Evolutionary conservation across 2,888 invertebrate genomes (phyloP).

Genomic region (Bhutanitis thaidina): DNA sequence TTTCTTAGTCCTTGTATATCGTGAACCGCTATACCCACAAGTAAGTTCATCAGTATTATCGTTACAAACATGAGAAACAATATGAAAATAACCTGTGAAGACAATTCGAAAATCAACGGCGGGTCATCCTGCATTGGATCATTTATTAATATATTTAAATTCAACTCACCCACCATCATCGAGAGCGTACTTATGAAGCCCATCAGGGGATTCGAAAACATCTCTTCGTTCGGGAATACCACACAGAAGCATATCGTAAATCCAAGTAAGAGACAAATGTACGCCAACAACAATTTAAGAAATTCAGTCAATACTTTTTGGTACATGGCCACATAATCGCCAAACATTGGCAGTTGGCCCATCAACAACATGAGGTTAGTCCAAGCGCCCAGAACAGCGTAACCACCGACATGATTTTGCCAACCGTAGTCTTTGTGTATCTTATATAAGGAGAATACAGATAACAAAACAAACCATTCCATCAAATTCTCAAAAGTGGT

Average conservation of each 20-base stretch:
- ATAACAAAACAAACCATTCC: slow-evolving; percentile 92
- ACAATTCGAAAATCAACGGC: slow-evolving; percentile 86
- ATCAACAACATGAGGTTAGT: slow-evolving; percentile 93
- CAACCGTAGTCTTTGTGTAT: slow-evolving; percentile 89
- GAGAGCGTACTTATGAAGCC: slow-evolving; percentile 90
- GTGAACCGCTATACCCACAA: slow-evolving; percentile 92
- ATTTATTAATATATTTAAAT: slow-evolving; percentile 86
- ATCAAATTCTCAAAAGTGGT: slow-evolving; percentile 91
- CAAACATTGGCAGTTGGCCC: slow-evolving; percentile 92
- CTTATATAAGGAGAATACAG: slow-evolving; percentile 90
- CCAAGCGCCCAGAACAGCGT: slow-evolving; percentile 92
- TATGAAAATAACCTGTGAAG: slow-evolving; percentile 89
- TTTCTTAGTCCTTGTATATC: slow-evolving; percentile 92
- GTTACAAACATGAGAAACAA: slow-evolving; percentile 91
- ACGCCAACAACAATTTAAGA: slow-evolving; percentile 88
- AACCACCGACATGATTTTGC: slow-evolving; percentile 93
- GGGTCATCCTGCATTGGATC: slow-evolving; percentile 85
- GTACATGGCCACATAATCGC: slow-evolving; percentile 95
- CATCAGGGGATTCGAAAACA: slow-evolving; percentile 90
- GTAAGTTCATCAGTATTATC: slow-evolving; percentile 90
- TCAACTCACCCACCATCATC: slow-evolving; percentile 94
- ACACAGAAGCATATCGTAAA: slow-evolving; percentile 94
- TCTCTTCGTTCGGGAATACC: slow-evolving; percentile 89
- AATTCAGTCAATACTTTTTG: slow-evolving; percentile 92
- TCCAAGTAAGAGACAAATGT: slow-evolving; percentile 89